Percentiles rank a stretch among this genome's conserved stretches.
Conservation (phyloP, 30 jellyfish, hydroid and myxozoan genomes). For the Hydractinia echinata region DNA sequence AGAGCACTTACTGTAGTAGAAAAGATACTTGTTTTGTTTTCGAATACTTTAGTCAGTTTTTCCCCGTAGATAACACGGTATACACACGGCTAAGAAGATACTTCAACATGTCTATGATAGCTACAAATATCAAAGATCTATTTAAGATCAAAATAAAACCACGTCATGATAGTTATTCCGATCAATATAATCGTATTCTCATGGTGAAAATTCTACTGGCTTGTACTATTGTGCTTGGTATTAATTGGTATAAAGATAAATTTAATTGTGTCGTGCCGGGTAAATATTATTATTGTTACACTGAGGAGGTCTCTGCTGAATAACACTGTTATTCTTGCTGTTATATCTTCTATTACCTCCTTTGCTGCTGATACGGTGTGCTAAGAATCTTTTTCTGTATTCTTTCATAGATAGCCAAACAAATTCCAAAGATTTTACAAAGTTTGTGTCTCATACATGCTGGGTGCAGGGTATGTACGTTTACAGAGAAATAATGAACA, state of each 20-base stretch:
- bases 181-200: constrained; percentile 38
- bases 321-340: no score
- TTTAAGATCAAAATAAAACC: constrained; percentile 24
- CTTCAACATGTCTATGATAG: constrained; percentile 34
- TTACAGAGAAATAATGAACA: neutral
- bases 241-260: constrained; percentile 33
- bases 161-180: constrained; percentile 27
- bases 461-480: constrained; percentile 13
- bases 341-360: no score
- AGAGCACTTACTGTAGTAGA: no score
- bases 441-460: neutral
- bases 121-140: constrained; percentile 34
- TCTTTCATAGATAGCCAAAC: neutral
- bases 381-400: no score
- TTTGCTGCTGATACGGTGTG: no score
- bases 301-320: no score
- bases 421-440: neutral
- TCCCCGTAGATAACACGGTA: no score
- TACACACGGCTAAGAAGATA: neutral
- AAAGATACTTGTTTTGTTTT: no score
- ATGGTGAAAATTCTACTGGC: constrained; percentile 34
- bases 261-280: constrained; percentile 35
- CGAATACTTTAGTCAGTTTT: no score
- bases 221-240: constrained; percentile 28
- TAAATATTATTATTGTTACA: neutral